Evolutionary conservation across 2,113 vertebrate genomes (phyloP), one percentile per base, ranked within the genome.

Genomic region (Microcebus jonahi): DNA sequence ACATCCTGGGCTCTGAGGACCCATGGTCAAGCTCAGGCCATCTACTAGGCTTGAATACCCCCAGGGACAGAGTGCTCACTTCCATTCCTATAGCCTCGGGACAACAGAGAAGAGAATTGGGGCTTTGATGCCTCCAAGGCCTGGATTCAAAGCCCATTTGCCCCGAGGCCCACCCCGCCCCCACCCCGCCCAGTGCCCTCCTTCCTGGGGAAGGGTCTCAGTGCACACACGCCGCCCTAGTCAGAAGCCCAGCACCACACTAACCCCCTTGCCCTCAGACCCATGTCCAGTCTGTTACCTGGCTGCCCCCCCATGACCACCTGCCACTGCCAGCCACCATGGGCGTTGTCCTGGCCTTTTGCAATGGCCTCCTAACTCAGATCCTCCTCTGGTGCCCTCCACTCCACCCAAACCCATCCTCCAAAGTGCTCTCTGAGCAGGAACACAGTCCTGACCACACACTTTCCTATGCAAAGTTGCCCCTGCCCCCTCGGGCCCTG

Each of bases 1-100:
- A 94, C 75, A 93, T 96, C 98, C 98, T 94, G 71, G 15, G 53
- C 76, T 89, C 97, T 53, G 85, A 97, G 88, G 95, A 95, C 95
- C 91, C 34, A 1, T 39, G 93, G 89, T 95, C 97, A 96, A 97
- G 89, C 31, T 97, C 98, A 97, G 96, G 8, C 20, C 50, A 15
- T 10, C 86, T 13, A 27, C 5, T 7, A 11, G 45, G 9, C 63
- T 20, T 61, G n/a, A n/a, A 67, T 21, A 42, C 42, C 42, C 36
- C 48, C 61, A 39, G 15, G 11, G 42, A 48, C 3, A 0, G 21
- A 55, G 6, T 2, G 6, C 57, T 90, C 31, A 27, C 7, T 23
- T 12, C n/a, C n/a, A 39, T 27, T 34, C 39, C 34, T 68, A 17
- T 29, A 63, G 27, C 61, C 73, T 15, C 13, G 21, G 21, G 48